These are phyloP conservation scores for Terrapene triunguis DNA, from an alignment of 2,113 vertebrate genomes.

Conservation along the genomic window DNA sequence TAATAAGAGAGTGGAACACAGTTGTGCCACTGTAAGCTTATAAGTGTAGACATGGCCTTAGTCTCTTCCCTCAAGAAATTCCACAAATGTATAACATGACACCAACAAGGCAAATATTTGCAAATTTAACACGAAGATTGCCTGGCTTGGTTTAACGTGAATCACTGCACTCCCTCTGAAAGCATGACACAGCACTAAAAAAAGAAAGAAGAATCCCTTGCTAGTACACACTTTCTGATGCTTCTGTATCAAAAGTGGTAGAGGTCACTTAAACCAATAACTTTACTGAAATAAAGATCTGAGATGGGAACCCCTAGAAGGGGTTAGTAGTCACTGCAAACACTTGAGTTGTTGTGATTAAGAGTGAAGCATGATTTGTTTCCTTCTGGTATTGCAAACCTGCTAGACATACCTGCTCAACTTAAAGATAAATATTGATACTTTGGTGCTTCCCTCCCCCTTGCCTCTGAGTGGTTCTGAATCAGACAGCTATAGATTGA, in stretches of 20 bases:
- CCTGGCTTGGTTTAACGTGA: background rate
- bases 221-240: background rate
- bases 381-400: background rate
- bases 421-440: background rate
- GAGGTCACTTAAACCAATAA: background rate
- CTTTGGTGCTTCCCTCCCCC: background rate
- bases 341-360: background rate
- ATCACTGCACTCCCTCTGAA: background rate
- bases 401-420: background rate
- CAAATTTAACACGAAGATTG: background rate
- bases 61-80: background rate
- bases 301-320: background rate
- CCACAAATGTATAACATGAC: background rate
- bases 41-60: background rate
- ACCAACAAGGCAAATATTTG: background rate
- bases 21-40: no score
- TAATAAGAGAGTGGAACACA: rapidly evolving
- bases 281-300: background rate
- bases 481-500: background rate
- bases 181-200: background rate
- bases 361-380: background rate
- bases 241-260: background rate
- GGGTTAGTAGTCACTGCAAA: background rate
- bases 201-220: background rate
- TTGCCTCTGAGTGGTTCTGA: background rate